Percentiles rank a stretch among this genome's conserved stretches.
Evolutionary conservation across 2,888 invertebrate species (phyloP).

Genomic region (Barypeithes pellucidus): DNA sequence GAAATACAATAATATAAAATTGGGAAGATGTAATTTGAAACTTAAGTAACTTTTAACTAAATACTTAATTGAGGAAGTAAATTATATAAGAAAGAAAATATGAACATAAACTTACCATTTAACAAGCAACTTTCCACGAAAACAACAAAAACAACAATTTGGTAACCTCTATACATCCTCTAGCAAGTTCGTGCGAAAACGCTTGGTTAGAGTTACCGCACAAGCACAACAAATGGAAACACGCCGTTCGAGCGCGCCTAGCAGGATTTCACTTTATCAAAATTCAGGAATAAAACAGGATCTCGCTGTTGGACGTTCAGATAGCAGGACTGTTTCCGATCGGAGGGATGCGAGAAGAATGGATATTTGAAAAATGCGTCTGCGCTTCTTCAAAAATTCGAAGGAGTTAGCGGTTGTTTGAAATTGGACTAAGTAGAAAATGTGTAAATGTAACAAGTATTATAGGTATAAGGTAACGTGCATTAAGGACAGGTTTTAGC

Average conservation of each 20-base stretch:
- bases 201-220: slow-evolving; percentile 9
- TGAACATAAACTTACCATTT: slow-evolving; percentile 3
- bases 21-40: too few relatives aligned
- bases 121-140: not conserved
- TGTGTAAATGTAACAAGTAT: not conserved
- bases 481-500: too few relatives aligned
- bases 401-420: slow-evolving; percentile 9
- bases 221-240: slow-evolving; percentile 13
- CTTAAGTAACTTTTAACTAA: too few relatives aligned
- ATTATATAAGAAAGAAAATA: too few relatives aligned
- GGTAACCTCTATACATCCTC: not conserved
- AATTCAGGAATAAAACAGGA: slow-evolving; percentile 21
- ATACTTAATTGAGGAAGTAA: too few relatives aligned
- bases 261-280: slow-evolving; percentile 5
- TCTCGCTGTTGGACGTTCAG: slow-evolving; percentile 17
- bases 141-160: not conserved
- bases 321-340: slow-evolving; percentile 43
- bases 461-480: too few relatives aligned
- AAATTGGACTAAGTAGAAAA: slow-evolving; percentile 17
- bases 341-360: slow-evolving; percentile 30
- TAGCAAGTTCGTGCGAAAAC: not conserved
- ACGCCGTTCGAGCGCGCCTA: slow-evolving; percentile 18
- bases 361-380: slow-evolving; percentile 44
- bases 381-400: slow-evolving; percentile 47
- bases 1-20: too few relatives aligned